Evolutionary conservation across 1,140 invertebrate species (phyloP), one percentile per base, ranked within the genome.

Genomic region (Bombus soroeensis): DNA sequence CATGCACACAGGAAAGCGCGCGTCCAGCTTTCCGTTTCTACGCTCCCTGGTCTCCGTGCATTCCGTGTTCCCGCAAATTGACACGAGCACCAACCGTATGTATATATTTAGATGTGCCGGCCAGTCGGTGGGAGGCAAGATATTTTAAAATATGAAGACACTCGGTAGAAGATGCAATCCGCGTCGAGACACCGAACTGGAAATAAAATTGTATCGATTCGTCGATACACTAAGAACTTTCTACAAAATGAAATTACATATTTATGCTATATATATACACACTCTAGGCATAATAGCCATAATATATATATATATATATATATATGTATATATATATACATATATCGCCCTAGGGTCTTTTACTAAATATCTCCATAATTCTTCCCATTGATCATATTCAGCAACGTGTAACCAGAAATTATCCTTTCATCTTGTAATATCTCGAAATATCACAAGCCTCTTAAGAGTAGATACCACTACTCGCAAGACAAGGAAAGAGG

Each of bases 91-190:
- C 88, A 77, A 62, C 59, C 43, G 78, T 72, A 47, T 34, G 87
- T 64, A 89, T 89, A 87, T 89, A 89, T 89, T 89, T 89, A 89
- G 88, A 89, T 77, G 76, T 87, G 62, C 72, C 78, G 68, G 47
- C 39, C 59, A n/a, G 80, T 74, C 34, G 74, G 75, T 57, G 59
- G 73, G 74, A 78, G 85, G 34, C 64, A 79, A 77, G 88, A 90
- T 87, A 90, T 87, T 90, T 90, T 89, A 78, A 89, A 90, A 89
- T 89, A 85, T 62, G 75, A 85, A 57, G 70, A 57, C 71, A 75
- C 85, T 18, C 71, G 78, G 57, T n/a, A 64, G 57, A 75, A 18
- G 84, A 89, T 89, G 88, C 85, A 87, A 89, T 83, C 43, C 85
- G 80, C 83, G 81, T 43, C 75, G 79, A 43, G 47, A 57, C 41